Evolutionary conservation across 2,888 invertebrate genomes (phyloP), one percentile per base, ranked within the genome.

Genomic region (Gastracanthus pulcherrimus): DNA sequence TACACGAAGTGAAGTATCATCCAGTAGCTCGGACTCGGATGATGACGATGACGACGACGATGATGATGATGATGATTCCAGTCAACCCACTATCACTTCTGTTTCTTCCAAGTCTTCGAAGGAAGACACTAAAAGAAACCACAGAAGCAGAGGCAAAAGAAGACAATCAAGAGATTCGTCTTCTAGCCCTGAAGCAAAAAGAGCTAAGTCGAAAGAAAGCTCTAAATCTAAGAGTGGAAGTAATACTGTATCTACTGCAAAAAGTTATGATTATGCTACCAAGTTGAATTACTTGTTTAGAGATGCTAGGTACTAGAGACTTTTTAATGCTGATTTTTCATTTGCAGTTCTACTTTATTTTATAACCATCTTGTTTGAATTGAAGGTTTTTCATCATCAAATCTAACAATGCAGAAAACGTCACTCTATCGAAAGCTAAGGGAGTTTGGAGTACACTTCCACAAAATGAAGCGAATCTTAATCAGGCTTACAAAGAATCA

Each of bases 371-470:
- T n/a, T n/a, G n/a, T n/a, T 26, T 75, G 36, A 31, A 29, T 66
- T 77, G 69, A 84, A 91, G 96, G 85, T 99, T 98, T 93, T 99
- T 98, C 93, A 94, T 99, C 80, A 98, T 99, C 88, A 99, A 99
- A 92, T 98, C 98, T 71, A 99, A 98, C 92, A 99, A 99, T 92
- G 96, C 97, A 81, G 99, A 99, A 92, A 99, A 99, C 92, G 97
- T 99, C 72, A 96, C 96, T 45, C 91, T 99, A 81, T 98, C 98
- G 0, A 99, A 99, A 92, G 96, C 96, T 19, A 97, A 97, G 93
- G 98, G 97, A 83, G 98, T 99, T 4, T 99, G 99, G 99, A 98
- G 99, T 3, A 99, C 99, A 3, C 94, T 98, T 80, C 98, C 98
- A 3, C 98, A 98, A 91, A 99, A 99, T 92, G 99, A 99, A 93